phyloP scores from a whole-genome alignment of 1,140 invertebrate genomes.

The Heliconius eleuchia region DNA sequence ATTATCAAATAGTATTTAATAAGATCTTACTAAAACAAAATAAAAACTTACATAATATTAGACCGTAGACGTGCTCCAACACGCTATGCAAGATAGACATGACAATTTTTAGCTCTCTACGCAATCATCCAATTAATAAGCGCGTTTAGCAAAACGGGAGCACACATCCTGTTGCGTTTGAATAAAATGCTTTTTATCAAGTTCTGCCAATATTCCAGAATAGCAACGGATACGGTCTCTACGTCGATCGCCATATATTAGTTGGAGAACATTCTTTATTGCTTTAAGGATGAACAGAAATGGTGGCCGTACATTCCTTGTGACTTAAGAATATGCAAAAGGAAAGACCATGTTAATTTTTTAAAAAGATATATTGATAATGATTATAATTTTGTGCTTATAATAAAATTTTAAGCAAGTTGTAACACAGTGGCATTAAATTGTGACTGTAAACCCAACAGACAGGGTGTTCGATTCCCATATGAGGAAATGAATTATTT shows the following conservation, averaged over 20 bases:
- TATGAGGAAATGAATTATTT: no score
- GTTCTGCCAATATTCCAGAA: slow-evolving; percentile 30
- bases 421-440: no score
- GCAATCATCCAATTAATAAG: slow-evolving; percentile 34
- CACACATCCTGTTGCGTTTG: slow-evolving; percentile 32
- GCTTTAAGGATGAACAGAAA: slow-evolving; percentile 6
- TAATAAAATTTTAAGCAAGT: no score
- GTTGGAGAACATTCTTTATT: slow-evolving; percentile 9
- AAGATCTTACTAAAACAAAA: background rate
- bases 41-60: slow-evolving; percentile 4
- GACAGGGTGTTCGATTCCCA: no score
- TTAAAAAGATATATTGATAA: slow-evolving; percentile 36
- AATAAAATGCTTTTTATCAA: slow-evolving; percentile 32
- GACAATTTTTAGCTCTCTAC: slow-evolving; percentile 27
- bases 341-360: slow-evolving; percentile 22
- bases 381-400: background rate
- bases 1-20: background rate
- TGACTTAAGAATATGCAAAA: slow-evolving; percentile 31
- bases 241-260: slow-evolving; percentile 24
- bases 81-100: slow-evolving; percentile 1
- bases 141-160: slow-evolving; percentile 28
- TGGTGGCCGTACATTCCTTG: slow-evolving; percentile 20
- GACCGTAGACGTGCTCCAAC: background rate
- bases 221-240: slow-evolving; percentile 25
- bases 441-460: no score